Base-by-base conservation (phyloP, 2,797 vertebrate genomes). In the Poeciliopsis gracilis region DNA sequence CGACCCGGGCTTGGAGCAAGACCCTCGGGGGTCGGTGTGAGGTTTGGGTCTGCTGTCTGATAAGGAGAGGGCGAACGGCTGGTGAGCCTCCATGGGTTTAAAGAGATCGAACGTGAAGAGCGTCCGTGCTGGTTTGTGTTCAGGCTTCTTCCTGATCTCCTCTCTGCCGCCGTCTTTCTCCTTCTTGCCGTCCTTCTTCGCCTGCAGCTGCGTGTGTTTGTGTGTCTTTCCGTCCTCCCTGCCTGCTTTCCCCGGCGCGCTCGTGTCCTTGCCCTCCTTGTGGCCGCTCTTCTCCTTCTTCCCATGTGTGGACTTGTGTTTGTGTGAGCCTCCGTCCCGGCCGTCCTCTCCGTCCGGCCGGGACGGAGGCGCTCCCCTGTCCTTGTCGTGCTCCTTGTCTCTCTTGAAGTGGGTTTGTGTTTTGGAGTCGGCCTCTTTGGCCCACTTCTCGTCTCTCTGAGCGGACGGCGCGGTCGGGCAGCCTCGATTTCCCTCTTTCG, bases 71-170 rank as follows among this genome's bases (percentile, higher is more conserved):
- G 93, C 87, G 53, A 92, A 82, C 72, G 91, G 89, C 15, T 92
- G 94, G 80, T 92, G 92, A 80, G 91, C 91, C 41, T 95, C 94
- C 92, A 93, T 92, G 0, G 94, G 94, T 87, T 95, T 94, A 77
- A 95, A 95, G 80, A 95, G 92, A 87, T 95, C 94, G 90, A 95
- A 94, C 66, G 94, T 94, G 83, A 95, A 91, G 53, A 95, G 93
- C 2, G 94, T 94, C 87, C 94, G 89, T 85, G 92, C 89, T 72
- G 75, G 89, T 89, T 93, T 94, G 72, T 93, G 93, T 82, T 94
- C 94, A 30, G 95, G 69, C 78, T 95, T 93, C 77, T 96, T 96
- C 89, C 95, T 96, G 72, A 93, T 93, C 77, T 95, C 94, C 76
- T 92, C 94, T 33, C 83, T 77, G 87, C 74, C 77, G 47, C 78